Conservation (phyloP, 53 echinoderm and acorn worm species). For the Echinarachnius parma region DNA sequence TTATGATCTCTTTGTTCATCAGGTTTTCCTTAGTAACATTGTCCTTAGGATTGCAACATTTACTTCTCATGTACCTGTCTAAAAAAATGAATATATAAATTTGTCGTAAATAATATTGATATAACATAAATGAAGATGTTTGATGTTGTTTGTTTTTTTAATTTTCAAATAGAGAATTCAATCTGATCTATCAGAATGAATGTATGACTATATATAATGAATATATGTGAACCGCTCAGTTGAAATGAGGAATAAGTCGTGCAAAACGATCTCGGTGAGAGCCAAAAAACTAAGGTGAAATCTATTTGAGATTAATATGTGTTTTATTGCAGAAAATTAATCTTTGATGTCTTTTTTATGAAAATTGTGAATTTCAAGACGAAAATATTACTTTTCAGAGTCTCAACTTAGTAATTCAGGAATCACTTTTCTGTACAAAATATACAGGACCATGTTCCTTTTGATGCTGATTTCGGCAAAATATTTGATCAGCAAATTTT, state of each 20-base stretch:
- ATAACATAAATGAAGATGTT: conserved; percentile 16
- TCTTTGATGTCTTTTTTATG: conserved; percentile 24
- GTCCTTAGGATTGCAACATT: conserved; percentile 7
- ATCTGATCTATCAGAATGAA: not conserved
- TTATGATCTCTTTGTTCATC: not conserved
- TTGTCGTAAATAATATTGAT: conserved; percentile 15
- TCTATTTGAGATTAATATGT: conserved; percentile 7
- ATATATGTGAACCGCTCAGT: conserved; percentile 19
- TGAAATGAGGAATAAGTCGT: conserved; percentile 22
- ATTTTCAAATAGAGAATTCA: conserved; percentile 12
- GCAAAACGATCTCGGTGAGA: conserved; percentile 17
- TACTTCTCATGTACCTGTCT: conserved; percentile 10
- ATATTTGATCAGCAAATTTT: conserved; percentile 28
- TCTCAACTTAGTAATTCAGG: conserved; percentile 26
- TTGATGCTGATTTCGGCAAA: conserved; percentile 18
- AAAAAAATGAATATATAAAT: conserved; percentile 1
- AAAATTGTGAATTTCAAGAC: conserved; percentile 30
- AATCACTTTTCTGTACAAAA: conserved; percentile 14
- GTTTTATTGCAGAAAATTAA: conserved; percentile 16
- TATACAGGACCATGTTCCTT: conserved; percentile 28
- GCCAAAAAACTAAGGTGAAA: conserved; percentile 15
- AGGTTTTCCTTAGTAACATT: not conserved
- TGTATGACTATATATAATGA: not conserved
- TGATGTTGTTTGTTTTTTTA: conserved; percentile 14
- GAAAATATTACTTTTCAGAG: conserved; percentile 19